Conservation (phyloP, 2,888 invertebrate species). For the Tuberolachnus salignus region DNA sequence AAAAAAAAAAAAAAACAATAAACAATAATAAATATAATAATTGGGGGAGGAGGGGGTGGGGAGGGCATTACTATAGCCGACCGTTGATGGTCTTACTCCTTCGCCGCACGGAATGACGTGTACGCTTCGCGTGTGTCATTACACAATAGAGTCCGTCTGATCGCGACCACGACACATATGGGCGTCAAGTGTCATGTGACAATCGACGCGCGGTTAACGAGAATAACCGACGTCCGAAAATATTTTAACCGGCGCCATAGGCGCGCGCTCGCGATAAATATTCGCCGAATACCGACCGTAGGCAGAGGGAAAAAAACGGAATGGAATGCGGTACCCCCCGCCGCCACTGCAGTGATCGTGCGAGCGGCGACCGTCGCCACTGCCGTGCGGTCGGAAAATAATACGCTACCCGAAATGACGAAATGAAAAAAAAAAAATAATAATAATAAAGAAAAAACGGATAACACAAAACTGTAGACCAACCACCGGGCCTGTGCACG, state of each 20-base stretch:
- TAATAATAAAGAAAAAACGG: slow-evolving; percentile 33
- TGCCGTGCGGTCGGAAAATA: slow-evolving; percentile 28
- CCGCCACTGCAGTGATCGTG: no score
- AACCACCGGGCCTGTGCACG: background rate
- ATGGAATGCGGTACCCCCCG: no score
- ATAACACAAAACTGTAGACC: no score
- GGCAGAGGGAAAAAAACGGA: background rate
- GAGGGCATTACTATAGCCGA: background rate
- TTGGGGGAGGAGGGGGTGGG: background rate
- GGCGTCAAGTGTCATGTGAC: background rate
- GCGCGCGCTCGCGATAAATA: background rate
- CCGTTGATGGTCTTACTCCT: no score
- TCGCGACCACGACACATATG: background rate
- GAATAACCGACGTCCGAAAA: background rate
- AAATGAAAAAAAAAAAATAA: no score
- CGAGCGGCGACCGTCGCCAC: no score
- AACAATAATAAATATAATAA: background rate
- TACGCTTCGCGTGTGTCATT: background rate
- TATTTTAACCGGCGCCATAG: slow-evolving; percentile 23
- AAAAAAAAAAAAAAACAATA: background rate
- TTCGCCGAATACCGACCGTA: background rate
- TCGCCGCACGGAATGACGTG: background rate
- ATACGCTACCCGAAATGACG: slow-evolving; percentile 21
- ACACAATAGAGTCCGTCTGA: slow-evolving; percentile 17
- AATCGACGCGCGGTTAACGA: background rate